Conservation (phyloP, 2,888 invertebrate genomes). For the Cheiracanthium punctorium region DNA sequence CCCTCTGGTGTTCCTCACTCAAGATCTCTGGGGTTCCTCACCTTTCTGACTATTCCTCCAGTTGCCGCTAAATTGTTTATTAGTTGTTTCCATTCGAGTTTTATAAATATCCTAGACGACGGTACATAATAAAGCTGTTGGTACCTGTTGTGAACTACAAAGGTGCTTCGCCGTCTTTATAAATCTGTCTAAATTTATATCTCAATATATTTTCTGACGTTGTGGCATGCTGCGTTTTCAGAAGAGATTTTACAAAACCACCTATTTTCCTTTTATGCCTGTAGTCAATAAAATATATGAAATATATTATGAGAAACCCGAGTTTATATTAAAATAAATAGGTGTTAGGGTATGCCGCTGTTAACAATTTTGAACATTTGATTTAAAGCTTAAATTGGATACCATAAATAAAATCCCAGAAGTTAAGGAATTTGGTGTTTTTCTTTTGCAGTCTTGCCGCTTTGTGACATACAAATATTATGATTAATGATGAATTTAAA, state of each 20-base stretch:
- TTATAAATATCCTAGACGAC: background rate
- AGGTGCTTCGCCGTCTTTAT: background rate
- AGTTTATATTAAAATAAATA: no score
- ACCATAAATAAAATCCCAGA: no score
- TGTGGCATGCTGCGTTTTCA: background rate
- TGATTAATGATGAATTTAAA: no score
- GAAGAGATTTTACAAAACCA: background rate
- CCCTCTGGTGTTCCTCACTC: constrained; percentile 2
- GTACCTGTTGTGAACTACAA: background rate
- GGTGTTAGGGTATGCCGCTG: no score
- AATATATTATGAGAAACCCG: no score
- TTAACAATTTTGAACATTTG: no score
- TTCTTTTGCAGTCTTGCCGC: no score
- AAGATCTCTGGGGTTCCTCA: background rate
- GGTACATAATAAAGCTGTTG: background rate
- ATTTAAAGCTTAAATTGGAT: no score
- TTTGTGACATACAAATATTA: no score
- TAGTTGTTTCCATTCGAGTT: background rate
- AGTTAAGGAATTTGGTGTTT: no score
- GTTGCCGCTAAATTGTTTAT: constrained; percentile 9
- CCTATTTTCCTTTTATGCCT: background rate
- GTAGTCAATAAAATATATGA: no score
- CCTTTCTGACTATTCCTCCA: background rate
- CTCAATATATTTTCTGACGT: background rate
- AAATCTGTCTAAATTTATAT: background rate